phyloP scores from a whole-genome alignment of 2,888 invertebrate genomes.

The Rugalucina vietnamica region DNA sequence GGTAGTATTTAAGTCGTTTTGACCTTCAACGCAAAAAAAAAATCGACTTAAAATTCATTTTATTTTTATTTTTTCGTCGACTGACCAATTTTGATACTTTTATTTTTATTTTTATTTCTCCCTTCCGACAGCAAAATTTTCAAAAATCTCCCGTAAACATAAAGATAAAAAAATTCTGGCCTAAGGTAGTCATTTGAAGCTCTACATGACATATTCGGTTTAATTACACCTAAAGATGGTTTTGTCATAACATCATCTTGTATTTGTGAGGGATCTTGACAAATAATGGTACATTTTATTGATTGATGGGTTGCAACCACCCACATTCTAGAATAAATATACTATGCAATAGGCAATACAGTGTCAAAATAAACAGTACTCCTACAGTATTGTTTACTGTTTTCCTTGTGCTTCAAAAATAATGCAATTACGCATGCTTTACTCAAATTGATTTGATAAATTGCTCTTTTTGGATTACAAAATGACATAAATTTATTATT shows the following conservation, averaged over 20 bases:
- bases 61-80: too few species aligned
- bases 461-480: background rate
- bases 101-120: too few species aligned
- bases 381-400: background rate
- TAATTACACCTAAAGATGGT: constrained; percentile 15
- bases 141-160: too few species aligned
- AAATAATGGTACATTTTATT: background rate
- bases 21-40: too few species aligned
- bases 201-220: constrained; percentile 9
- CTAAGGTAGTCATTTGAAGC: constrained; percentile 19
- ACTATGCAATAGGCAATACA: background rate
- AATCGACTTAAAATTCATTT: too few species aligned
- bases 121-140: too few species aligned
- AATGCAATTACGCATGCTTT: constrained; percentile 16
- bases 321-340: background rate
- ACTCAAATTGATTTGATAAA: constrained; percentile 15
- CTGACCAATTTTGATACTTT: too few species aligned
- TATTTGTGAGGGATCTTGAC: background rate
- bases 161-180: too few species aligned
- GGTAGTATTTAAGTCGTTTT: too few species aligned
- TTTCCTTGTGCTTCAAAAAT: background rate
- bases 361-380: background rate
- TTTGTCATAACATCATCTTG: background rate
- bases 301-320: background rate
- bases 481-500: background rate